phyloP scores from a whole-genome alignment of 2,888 invertebrate species.

The Agrotis puta region DNA sequence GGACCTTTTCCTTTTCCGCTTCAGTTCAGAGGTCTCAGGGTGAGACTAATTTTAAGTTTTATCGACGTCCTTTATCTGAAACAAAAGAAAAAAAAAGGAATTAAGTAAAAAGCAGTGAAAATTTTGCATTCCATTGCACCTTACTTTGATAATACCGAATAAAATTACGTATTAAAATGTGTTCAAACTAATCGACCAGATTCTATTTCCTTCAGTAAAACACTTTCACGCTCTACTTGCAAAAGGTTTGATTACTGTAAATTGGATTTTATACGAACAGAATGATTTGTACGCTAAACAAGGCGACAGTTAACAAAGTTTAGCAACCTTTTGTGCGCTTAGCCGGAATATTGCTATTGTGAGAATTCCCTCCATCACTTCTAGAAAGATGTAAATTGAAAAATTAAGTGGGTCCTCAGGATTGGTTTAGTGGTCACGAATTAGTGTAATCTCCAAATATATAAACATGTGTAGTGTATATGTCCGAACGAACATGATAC shows the following conservation, averaged over 20 bases:
- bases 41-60: constrained; percentile 33
- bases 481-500: constrained; percentile 1
- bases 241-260: constrained; percentile 49
- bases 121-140: background rate
- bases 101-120: background rate
- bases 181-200: constrained; percentile 20
- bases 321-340: constrained; percentile 35
- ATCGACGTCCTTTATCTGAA: constrained; percentile 66
- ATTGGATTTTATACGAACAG: constrained; percentile 45
- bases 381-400: constrained; percentile 15
- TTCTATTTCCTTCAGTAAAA: constrained; percentile 36
- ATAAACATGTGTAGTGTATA: background rate
- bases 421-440: background rate
- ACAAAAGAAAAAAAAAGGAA: constrained; percentile 63
- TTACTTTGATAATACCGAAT: constrained; percentile 7
- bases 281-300: constrained; percentile 51
- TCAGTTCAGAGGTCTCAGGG: constrained; percentile 64
- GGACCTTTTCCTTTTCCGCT: constrained; percentile 67
- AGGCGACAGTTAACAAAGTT: constrained; percentile 48
- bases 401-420: background rate
- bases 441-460: background rate
- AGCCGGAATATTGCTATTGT: constrained; percentile 28
- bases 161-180: constrained; percentile 10
- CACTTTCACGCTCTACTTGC: constrained; percentile 31
- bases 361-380: constrained; percentile 2